These are phyloP conservation scores for Mythimna ferrago DNA, from an alignment of 2,888 invertebrate genomes.

Conservation along the genomic window DNA sequence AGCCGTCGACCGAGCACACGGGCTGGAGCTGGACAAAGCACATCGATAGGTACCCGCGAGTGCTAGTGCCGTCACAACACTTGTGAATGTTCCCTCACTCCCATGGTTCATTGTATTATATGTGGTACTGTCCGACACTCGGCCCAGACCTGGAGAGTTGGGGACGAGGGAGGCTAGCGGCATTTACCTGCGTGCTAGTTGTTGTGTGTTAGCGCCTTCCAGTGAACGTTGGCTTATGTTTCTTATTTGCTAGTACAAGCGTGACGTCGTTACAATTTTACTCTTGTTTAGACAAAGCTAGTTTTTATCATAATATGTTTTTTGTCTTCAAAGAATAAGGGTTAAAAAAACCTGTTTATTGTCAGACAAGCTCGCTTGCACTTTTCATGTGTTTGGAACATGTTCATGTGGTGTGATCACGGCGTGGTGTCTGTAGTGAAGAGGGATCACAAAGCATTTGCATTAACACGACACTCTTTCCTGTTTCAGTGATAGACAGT, in stretches of 20 bases:
- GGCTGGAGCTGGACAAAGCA: constrained; percentile 34
- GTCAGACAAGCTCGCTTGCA: not conserved
- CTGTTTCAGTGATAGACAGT: constrained; percentile 88
- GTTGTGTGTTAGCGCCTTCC: constrained; percentile 14
- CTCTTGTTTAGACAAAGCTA: not conserved
- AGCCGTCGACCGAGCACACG: not conserved
- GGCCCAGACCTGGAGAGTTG: not conserved
- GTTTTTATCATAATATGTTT: not conserved
- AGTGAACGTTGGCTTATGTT: not conserved
- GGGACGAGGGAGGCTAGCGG: not conserved
- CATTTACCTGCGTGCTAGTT: not conserved
- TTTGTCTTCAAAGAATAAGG: not conserved
- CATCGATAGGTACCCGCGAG: constrained; percentile 26
- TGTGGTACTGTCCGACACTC: too few species aligned
- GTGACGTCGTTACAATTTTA: not conserved
- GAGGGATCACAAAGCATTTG: too few species aligned
- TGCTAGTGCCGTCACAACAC: not conserved
- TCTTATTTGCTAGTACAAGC: not conserved
- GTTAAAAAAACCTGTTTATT: not conserved
- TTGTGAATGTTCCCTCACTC: constrained; percentile 5
- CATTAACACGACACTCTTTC: constrained; percentile 17
- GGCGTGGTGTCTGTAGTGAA: not conserved
- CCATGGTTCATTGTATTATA: not conserved
- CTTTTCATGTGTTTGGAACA: not conserved
- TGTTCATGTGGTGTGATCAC: not conserved